A percentile compares a stretch with the other conserved stretches of the same genome.
Conservation (phyloP, 2,888 invertebrate genomes). For the Leptopilina drosophilae region DNA sequence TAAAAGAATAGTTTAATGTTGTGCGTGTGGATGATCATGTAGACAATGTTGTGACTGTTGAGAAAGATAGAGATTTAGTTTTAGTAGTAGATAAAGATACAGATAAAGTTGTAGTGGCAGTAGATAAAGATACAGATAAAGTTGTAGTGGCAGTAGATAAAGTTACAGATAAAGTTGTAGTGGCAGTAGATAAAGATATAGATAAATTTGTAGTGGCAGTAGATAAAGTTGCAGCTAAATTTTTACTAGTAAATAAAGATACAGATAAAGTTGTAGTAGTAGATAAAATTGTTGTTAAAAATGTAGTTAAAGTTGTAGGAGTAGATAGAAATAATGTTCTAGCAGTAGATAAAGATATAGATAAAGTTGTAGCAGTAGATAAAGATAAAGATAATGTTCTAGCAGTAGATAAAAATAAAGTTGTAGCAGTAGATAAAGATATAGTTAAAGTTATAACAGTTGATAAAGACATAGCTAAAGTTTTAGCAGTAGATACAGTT, state of each 20-base stretch:
- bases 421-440: background rate
- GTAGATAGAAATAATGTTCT: too few relatives aligned
- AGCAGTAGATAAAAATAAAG: background rate
- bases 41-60: background rate
- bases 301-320: slow-evolving; percentile 43
- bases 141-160: background rate
- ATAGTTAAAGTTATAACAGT: slow-evolving; percentile 41
- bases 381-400: background rate
- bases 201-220: background rate
- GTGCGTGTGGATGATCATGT: background rate
- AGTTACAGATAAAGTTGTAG: background rate
- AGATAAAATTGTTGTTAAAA: background rate
- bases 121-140: background rate
- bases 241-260: slow-evolving; percentile 42
- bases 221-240: slow-evolving; percentile 32
- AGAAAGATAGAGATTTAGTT: slow-evolving; percentile 42
- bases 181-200: slow-evolving; percentile 45
- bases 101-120: background rate
- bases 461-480: slow-evolving; percentile 38
- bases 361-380: background rate
- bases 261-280: background rate
- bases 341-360: slow-evolving; percentile 36
- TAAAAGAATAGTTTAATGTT: too few relatives aligned
- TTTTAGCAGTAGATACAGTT: background rate
- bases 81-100: slow-evolving; percentile 29